Evolutionary conservation across 2,888 invertebrate genomes (phyloP), one percentile per base, ranked within the genome.

Genomic region (Mellilla xanthometata): DNA sequence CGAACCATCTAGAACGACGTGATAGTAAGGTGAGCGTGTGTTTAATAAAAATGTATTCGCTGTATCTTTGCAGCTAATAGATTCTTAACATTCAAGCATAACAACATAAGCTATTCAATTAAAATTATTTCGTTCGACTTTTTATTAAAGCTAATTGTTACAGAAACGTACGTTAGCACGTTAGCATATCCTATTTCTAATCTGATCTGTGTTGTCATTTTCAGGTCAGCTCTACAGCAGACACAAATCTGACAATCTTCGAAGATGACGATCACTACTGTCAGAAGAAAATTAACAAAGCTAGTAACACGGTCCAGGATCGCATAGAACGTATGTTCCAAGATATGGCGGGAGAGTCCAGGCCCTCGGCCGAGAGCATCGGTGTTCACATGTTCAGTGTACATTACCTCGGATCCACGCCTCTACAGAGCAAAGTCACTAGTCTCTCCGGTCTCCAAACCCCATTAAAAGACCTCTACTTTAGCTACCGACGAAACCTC

Each of bases 271-370:
- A 80, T 49, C 74, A 72, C 43, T 88, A 86, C 64, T 81, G 83
- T 53, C 77, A 81, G 51, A 82, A 69, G 38, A 82, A 81, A 62
- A 76, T 79, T 48, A 79, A 72, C 51, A 81, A 74, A 39, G 75
- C 76, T 49, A 87, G 80, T 56, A 95, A 95, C 65, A 93, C 93
- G 40, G 95, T 96, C 1, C 96, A 97, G 76, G 96, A 95, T 9
- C 93, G 95, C 63, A 96, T 97, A 77, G 96, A 96, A 73, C 93
- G 94, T 62, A 95, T 96, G 93, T 96, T 96, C 70, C 93, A 92
- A 12, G 94, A 94, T 49, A 93, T 95, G 65, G 93, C 94, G 2
- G 91, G 91, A 41, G 90, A 90, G 54, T 79, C 90, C 32, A 74
- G 77, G 49, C 76, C 70, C 27, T 90, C 92, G 49, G 72, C 79